Base-by-base conservation (phyloP, 2,888 invertebrate species). In the Oxystoma pomonae region DNA sequence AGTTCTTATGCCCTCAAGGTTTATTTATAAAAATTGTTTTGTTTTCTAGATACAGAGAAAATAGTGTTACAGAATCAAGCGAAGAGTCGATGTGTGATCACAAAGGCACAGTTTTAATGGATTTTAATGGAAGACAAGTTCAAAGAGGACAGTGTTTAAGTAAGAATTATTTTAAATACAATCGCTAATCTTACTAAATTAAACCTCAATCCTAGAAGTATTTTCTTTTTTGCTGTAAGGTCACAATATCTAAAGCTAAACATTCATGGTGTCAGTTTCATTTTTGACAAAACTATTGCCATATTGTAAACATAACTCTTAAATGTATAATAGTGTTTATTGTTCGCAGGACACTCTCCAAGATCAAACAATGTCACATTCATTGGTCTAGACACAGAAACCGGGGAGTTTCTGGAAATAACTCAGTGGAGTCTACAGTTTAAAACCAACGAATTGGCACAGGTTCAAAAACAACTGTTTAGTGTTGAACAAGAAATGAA, bases 401-500 rank as follows among this genome's bases (percentile, higher is more conserved):
- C 86, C 16, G 92, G 93, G 0, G 88, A 90, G 68, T 76, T 89
- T 57, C 80, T 92, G 0, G 86, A 89, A 22, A 82, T 92, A 16
- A 88, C 87, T 20, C 92, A 94, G 77, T 96, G 94, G 94, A 83
- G 79, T 55, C 79, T 91, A 3, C 83, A 79, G 76, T 77, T 73
- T 62, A 80, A 64, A 76, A 79, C 78, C 78, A 63, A 70, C 35
- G 79, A 80, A 66, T 64, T 76, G n/a, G 75, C 76, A 35, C 73
- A 81, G 0, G 77, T 84, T 1, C 81, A 82, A 66, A 83, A 83
- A 59, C 86, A 90, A 78, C 77, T 92, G 1, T 81, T 81, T 52
- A 84, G 84, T 65, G 84, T 94, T 58, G 93, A 95, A 72, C 90
- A 91, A 75, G 95, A 95, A 78, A 81, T 94, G 50, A 86, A 87